Conservation (phyloP, 2,888 invertebrate species). For the Acronicta psi region DNA sequence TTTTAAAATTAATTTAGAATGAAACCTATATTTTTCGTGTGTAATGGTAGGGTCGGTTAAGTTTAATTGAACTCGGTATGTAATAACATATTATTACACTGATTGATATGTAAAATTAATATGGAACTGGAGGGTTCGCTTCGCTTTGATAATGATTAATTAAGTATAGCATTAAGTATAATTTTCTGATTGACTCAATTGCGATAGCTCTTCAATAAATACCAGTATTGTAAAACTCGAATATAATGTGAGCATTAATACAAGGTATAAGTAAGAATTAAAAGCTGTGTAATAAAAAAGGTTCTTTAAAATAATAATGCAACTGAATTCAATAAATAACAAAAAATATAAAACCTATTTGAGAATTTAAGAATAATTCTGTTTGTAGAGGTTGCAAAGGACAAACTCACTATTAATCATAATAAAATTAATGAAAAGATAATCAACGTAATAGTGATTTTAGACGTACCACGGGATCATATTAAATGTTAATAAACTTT, state of each 20-base stretch:
- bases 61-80: conserved; percentile 30
- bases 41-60: conserved; percentile 35
- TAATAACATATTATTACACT: conserved; percentile 32
- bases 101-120: conserved; percentile 38
- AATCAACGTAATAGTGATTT: no score
- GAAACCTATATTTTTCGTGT: conserved; percentile 18
- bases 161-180: not conserved
- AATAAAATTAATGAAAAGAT: no score
- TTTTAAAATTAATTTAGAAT: conserved; percentile 48
- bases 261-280: no score
- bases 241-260: not conserved
- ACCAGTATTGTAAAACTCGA: not conserved
- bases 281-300: no score
- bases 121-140: conserved; percentile 10
- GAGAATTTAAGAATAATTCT: no score
- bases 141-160: conserved; percentile 7
- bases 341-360: no score
- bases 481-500: no score
- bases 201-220: not conserved
- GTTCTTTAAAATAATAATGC: no score
- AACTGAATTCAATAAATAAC: no score
- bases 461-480: no score
- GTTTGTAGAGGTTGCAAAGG: no score
- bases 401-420: no score
- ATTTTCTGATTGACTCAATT: not conserved